phyloP scores from a whole-genome alignment of 2,888 invertebrate genomes.

The Drosophila formosana region DNA sequence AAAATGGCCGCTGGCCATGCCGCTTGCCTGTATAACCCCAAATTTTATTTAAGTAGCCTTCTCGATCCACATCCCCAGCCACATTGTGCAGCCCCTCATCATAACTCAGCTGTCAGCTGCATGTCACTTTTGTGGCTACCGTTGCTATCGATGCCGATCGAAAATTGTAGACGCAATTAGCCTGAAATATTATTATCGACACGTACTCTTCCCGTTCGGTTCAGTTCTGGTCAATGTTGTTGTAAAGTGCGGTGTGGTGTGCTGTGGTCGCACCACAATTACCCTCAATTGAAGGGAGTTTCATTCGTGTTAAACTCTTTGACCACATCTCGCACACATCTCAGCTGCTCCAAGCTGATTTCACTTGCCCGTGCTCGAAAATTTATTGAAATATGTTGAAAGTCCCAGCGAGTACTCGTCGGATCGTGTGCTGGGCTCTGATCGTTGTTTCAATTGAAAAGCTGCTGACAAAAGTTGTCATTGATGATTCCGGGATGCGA shows the following conservation, averaged over 20 bases:
- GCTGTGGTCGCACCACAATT: slow-evolving; percentile 69
- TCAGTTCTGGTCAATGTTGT: slow-evolving; percentile 18
- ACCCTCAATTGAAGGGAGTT: slow-evolving; percentile 77
- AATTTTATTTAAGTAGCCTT: slow-evolving; percentile 58
- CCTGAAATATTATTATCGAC: slow-evolving; percentile 80
- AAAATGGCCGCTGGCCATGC: slow-evolving; percentile 70
- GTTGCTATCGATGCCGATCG: slow-evolving; percentile 66
- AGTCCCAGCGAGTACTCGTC: slow-evolving; percentile 13
- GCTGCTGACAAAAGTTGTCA: slow-evolving; percentile 81
- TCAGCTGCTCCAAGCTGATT: slow-evolving; percentile 54
- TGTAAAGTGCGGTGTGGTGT: slow-evolving; percentile 2
- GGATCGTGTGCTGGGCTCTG: slow-evolving; percentile 6
- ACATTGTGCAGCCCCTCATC: slow-evolving; percentile 50
- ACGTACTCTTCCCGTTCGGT: slow-evolving; percentile 62
- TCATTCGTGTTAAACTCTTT: slow-evolving; percentile 79
- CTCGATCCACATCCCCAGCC: neutral
- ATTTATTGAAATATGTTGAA: slow-evolving; percentile 17
- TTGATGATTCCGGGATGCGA: slow-evolving; percentile 55
- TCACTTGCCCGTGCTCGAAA: slow-evolving; percentile 43
- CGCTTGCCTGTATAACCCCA: slow-evolving; percentile 43
- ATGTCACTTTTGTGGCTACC: slow-evolving; percentile 83
- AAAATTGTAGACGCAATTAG: slow-evolving; percentile 79
- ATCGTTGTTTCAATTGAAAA: slow-evolving; percentile 64
- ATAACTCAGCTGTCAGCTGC: slow-evolving; percentile 82
- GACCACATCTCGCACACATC: slow-evolving; percentile 68